Base-by-base conservation (phyloP, 2,113 vertebrate species). In the Hirundichthys speculiger region DNA sequence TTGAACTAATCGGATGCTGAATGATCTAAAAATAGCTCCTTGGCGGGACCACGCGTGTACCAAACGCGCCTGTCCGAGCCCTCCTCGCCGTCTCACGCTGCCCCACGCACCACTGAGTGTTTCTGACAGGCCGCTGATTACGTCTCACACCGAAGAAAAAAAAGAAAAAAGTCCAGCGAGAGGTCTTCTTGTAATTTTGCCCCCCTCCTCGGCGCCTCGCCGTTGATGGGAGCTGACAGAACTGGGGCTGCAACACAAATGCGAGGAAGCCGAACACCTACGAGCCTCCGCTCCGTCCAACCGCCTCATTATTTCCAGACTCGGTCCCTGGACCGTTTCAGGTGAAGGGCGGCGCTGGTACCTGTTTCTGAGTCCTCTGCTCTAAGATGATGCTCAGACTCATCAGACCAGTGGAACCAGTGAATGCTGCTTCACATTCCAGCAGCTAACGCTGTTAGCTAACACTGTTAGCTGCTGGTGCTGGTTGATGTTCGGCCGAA, bases 171-270 rank as follows among this genome's bases (percentile, higher is more conserved):
- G 30, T 11, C 46, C 12, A 8, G 59, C 8, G 39, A 57, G 46
- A 72, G 60, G 69, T 30, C 30, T 52, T 75, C 52, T 25, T 59
- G 66, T 80, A 55, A 57, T 64, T 72, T 63, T 52, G 25, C 50
- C 22, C 43, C 49, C 42, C 16, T 24, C 38, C 40, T 75, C 69
- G 27, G 16, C 21, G 63, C 20, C 18, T 46, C 6, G 7, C n/a
- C 0, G 27, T 6, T 80, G 83, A 90, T 84, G 79, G 18, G 68
- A 78, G 64, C 71, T 72, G 86, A 90, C 86, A 83, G 84, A 88
- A 79, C 86, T 84, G 82, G 88, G 84, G 66, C 86, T 80, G 54
- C 30, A 30, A n/a, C 54, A 45, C 46, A 30, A 42, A 27, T n/a
- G 2, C 30, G 30, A 73, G 20, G 49, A 80, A 63, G 49, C 65